Evolutionary conservation across 2,888 invertebrate species (phyloP).

Genomic region (Orthosia gracilis): DNA sequence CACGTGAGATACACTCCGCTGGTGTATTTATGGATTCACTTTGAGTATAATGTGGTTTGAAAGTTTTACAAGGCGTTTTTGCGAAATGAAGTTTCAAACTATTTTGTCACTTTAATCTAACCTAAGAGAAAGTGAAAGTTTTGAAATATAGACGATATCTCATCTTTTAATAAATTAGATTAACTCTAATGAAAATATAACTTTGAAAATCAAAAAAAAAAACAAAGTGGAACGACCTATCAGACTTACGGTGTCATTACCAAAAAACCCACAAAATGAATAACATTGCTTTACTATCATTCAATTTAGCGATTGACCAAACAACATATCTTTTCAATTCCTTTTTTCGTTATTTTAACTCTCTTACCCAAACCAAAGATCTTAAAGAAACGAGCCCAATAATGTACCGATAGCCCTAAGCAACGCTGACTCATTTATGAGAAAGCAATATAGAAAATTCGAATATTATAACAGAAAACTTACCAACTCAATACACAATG

Average conservation of each 20-base stretch:
- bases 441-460: slow-evolving; percentile 55
- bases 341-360: slow-evolving; percentile 20
- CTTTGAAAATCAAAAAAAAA: background rate
- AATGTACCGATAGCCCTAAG: slow-evolving; percentile 39
- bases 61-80: slow-evolving; percentile 19
- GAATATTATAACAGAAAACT: slow-evolving; percentile 48
- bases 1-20: slow-evolving; percentile 35
- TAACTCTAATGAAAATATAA: background rate
- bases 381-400: slow-evolving; percentile 1
- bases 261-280: background rate
- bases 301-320: slow-evolving; percentile 20
- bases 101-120: slow-evolving; percentile 7
- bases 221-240: background rate
- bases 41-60: slow-evolving; percentile 13
- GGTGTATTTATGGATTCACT: slow-evolving; percentile 46
- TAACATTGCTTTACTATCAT: slow-evolving; percentile 22
- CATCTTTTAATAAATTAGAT: background rate
- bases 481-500: slow-evolving; percentile 33
- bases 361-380: slow-evolving; percentile 6
- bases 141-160: background rate
- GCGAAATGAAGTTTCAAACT: background rate
- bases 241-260: too few species aligned
- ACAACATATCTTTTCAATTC: background rate
- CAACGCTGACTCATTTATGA: slow-evolving; percentile 30
- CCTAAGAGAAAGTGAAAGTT: background rate